phyloP scores from a whole-genome alignment of 2,888 invertebrate species.

The Cryptocephalus moraei region DNA sequence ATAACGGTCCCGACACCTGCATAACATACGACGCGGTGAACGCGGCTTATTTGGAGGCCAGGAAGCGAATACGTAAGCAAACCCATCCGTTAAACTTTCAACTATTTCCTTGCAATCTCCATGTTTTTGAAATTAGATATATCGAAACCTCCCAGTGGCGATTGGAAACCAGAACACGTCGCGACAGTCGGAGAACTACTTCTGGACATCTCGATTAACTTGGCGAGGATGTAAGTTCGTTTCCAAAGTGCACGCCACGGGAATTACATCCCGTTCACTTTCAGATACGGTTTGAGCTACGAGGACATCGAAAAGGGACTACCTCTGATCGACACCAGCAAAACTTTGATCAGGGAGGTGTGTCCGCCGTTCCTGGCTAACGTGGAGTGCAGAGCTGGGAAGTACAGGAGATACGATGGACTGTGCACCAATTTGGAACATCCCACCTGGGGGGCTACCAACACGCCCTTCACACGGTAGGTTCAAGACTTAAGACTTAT shows the following conservation, averaged over 20 bases:
- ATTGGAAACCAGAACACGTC: constrained; percentile 76
- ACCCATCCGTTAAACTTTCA: not conserved
- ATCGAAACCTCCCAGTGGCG: constrained; percentile 60
- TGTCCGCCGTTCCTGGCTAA: constrained; percentile 82
- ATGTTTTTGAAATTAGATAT: constrained; percentile 32
- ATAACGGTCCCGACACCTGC: constrained; percentile 65
- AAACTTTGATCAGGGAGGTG: constrained; percentile 73
- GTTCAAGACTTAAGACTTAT: too few relatives aligned
- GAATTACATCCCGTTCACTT: not conserved
- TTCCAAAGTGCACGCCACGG: not conserved
- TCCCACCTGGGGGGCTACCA: constrained; percentile 82
- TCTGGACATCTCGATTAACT: constrained; percentile 72
- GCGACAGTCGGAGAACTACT: constrained; percentile 80
- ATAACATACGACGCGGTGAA: constrained; percentile 86
- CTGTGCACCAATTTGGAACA: constrained; percentile 81
- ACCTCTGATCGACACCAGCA: constrained; percentile 79
- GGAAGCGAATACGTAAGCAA: constrained; percentile 78
- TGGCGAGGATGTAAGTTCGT: constrained; percentile 64
- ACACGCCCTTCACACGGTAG: constrained; percentile 75
- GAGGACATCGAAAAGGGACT: constrained; percentile 82
- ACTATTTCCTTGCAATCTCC: not conserved
- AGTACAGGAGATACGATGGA: constrained; percentile 78
- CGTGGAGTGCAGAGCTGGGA: constrained; percentile 79
- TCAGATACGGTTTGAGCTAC: constrained; percentile 70
- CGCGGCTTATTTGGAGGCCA: constrained; percentile 77